Base-by-base conservation (phyloP, 1,140 invertebrate species). In the Ephestia elutella region DNA sequence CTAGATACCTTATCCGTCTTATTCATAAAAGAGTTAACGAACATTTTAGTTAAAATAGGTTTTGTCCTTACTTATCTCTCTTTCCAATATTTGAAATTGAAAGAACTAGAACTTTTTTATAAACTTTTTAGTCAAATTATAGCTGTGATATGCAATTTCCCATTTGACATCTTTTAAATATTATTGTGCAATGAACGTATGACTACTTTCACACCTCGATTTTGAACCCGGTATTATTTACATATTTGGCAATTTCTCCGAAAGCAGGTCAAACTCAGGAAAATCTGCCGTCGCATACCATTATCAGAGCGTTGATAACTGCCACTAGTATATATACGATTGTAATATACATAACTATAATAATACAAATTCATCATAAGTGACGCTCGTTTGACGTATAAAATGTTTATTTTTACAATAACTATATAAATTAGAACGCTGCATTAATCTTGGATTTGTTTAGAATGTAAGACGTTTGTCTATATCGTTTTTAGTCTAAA, bases 311-410 rank as follows among this genome's bases (percentile, higher is more conserved):
- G 73, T 84, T 77, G 64, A 83, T 75, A 76, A 87, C 85, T 87
- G 85, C 85, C 85, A 87, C 76, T 87, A 87, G 80, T 73, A 65
- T 72, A 65, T 81, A 79, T 80, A 87, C 73, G 68, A 73, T 69
- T 82, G 70, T 85, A 82, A 81, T 78, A 78, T 84, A 82, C 65
- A 75, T 71, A 74, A 78, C 48, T 75, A 75, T 80, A 72, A 69
- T 69, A 59, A 76, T 68, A 70, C 62, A 70, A 74, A 65, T 65
- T 71, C 68, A 70, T 68, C 49, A 51, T 82, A 81, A 75, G 67
- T 68, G 68, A 78, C 71, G 74, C 73, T 75, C 71, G 74, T 78
- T 77, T 66, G 64, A 69, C 69, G 63, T 66, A 63, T 58, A 66
- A 64, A 65, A 66, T 65, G 60, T 71, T 79, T 78, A 78, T 77